phyloP scores from a whole-genome alignment of 2,113 vertebrate genomes.

The Trinectes maculatus region DNA sequence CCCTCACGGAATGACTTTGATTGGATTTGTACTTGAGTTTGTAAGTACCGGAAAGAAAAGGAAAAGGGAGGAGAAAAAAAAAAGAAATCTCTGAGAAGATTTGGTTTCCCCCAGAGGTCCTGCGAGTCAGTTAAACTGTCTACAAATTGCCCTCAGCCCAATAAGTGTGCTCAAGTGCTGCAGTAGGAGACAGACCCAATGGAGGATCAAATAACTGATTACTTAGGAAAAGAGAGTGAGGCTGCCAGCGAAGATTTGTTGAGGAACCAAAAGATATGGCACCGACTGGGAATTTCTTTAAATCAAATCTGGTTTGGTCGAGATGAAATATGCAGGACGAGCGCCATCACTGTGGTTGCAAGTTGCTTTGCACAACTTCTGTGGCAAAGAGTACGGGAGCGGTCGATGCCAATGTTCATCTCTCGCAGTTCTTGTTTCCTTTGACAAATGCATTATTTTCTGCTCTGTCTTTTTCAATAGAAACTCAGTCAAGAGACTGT shows the following conservation, averaged over 20 bases:
- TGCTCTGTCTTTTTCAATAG: background rate
- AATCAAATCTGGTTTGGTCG: constrained; percentile 48
- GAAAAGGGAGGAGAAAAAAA: constrained; percentile 19
- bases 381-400: constrained; percentile 4
- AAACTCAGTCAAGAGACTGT: background rate
- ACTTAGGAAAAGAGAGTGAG: constrained; percentile 56
- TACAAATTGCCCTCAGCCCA: constrained; percentile 68
- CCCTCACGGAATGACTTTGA: constrained; percentile 36
- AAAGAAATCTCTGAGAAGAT: constrained; percentile 40
- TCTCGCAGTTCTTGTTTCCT: background rate
- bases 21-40: constrained; percentile 35
- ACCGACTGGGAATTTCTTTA: constrained; percentile 26
- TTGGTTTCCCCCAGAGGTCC: constrained; percentile 51
- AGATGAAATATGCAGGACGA: constrained; percentile 35
- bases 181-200: constrained; percentile 51
- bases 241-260: constrained; percentile 54
- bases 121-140: constrained; percentile 63
- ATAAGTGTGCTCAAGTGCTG: constrained; percentile 67
- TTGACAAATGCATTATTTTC: constrained; percentile 12
- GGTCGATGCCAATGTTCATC: background rate
- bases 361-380: constrained; percentile 47
- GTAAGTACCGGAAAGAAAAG: constrained; percentile 16
- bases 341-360: constrained; percentile 41
- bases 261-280: constrained; percentile 43
- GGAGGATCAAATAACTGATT: constrained; percentile 72